Percentiles rank a stretch among this genome's conserved stretches.
These are phyloP conservation scores for Echinarachnius parma DNA, from an alignment of 53 echinoderm and acorn worm species.

Conservation along the genomic window DNA sequence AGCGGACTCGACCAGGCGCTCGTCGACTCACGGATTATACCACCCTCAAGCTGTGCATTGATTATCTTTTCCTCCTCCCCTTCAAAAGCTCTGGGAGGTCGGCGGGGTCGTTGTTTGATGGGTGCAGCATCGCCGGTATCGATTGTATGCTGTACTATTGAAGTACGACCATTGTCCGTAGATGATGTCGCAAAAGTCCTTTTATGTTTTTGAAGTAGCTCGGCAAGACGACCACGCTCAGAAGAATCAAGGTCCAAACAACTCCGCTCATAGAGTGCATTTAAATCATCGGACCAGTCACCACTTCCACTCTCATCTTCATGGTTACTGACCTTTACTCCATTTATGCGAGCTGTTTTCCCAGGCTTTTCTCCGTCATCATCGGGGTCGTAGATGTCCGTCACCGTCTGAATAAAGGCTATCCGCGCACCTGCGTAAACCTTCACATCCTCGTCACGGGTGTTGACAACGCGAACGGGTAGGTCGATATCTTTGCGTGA, in stretches of 20 bases:
- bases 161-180: slow-evolving; percentile 51
- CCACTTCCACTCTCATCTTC: no score
- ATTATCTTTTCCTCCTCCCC: slow-evolving; percentile 53
- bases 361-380: no score
- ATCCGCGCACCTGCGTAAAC: slow-evolving; percentile 38
- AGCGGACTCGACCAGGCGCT: slow-evolving; percentile 56
- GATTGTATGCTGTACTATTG: slow-evolving; percentile 46
- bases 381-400: slow-evolving; percentile 2
- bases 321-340: no score
- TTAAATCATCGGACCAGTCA: slow-evolving; percentile 40
- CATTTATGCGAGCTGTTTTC: no score
- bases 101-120: slow-evolving; percentile 45
- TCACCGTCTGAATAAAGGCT: slow-evolving; percentile 8
- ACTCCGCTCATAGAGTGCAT: slow-evolving; percentile 11
- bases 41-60: slow-evolving; percentile 48
- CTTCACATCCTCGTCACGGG: slow-evolving; percentile 21
- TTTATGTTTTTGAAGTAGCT: slow-evolving; percentile 13
- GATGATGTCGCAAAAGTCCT: slow-evolving; percentile 34
- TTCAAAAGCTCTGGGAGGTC: slow-evolving; percentile 52
- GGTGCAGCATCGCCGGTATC: slow-evolving; percentile 55
- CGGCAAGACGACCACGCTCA: not conserved
- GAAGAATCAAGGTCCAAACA: not conserved
- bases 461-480: slow-evolving; percentile 53
- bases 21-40: slow-evolving; percentile 50
- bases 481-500: slow-evolving; percentile 45